A percentile compares a stretch with the other conserved stretches of the same genome.
These are phyloP conservation scores for Dicyrtomina minuta DNA, from an alignment of 2,888 invertebrate genomes.

Conservation along the genomic window DNA sequence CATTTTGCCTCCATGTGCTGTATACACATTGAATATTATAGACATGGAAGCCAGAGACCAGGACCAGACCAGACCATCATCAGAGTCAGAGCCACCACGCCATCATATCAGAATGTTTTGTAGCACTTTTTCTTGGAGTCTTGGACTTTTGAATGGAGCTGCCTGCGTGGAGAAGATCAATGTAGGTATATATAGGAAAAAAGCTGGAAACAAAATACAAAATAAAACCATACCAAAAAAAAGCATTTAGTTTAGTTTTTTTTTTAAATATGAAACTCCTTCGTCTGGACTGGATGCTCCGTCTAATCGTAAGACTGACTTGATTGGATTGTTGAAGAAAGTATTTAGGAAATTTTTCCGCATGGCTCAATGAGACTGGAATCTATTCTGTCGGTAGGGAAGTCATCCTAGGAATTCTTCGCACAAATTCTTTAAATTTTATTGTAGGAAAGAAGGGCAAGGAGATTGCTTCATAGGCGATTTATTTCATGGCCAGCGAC, in stretches of 20 bases:
- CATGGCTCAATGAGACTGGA: constrained; percentile 20
- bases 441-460: not conserved
- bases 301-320: constrained; percentile 5
- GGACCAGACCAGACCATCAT: no score
- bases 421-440: constrained; percentile 22
- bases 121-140: no score
- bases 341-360: constrained; percentile 19
- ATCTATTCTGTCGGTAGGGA: not conserved
- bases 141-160: no score
- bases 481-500: constrained; percentile 14
- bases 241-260: not conserved
- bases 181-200: not conserved
- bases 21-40: no score
- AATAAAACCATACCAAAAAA: no score
- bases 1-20: no score
- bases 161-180: no score
- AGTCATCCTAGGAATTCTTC: constrained; percentile 16
- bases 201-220: not conserved
- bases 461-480: constrained; percentile 8
- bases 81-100: no score
- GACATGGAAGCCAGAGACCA: no score
- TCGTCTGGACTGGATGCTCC: no score
- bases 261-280: constrained; percentile 11
- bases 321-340: constrained; percentile 28
- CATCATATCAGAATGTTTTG: no score